These are phyloP conservation scores for Zapornia atra DNA, from an alignment of 2,113 vertebrate species.

Conservation along the genomic window DNA sequence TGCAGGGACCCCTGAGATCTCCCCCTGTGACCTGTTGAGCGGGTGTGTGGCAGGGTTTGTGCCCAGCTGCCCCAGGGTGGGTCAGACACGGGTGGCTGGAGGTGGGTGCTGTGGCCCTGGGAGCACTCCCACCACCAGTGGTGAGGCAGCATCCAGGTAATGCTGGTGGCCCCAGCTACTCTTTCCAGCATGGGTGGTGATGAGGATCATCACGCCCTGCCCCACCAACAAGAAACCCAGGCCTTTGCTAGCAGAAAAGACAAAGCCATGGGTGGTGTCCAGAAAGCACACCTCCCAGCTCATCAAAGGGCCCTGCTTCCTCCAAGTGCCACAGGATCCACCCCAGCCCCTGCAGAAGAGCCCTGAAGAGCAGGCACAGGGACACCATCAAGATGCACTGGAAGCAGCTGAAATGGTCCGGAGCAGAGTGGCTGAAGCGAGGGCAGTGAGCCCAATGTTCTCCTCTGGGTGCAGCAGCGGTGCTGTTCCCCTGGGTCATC, in stretches of 20 bases:
- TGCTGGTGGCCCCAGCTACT: background rate
- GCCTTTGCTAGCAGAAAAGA: background rate
- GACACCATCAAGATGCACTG: background rate
- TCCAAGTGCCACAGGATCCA: background rate
- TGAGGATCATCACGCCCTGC: background rate
- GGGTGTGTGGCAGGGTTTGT: background rate
- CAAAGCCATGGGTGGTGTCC: background rate
- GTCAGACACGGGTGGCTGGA: rapidly evolving
- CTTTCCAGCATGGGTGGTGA: background rate
- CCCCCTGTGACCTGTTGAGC: rapidly evolving
- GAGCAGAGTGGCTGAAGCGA: background rate
- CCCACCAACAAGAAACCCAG: background rate
- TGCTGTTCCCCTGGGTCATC: background rate
- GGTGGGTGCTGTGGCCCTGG: background rate
- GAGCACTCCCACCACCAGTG: background rate
- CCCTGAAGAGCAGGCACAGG: background rate
- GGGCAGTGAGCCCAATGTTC: rapidly evolving
- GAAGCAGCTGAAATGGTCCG: background rate
- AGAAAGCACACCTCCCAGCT: background rate
- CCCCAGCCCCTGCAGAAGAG: rapidly evolving
- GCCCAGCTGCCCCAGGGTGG: background rate
- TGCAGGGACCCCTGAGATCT: background rate
- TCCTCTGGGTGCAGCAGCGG: background rate
- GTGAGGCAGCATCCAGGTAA: background rate
- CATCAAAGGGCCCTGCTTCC: background rate